Evolutionary conservation across 2,888 invertebrate genomes (phyloP).

Genomic region (Andrena chrysosceles): DNA sequence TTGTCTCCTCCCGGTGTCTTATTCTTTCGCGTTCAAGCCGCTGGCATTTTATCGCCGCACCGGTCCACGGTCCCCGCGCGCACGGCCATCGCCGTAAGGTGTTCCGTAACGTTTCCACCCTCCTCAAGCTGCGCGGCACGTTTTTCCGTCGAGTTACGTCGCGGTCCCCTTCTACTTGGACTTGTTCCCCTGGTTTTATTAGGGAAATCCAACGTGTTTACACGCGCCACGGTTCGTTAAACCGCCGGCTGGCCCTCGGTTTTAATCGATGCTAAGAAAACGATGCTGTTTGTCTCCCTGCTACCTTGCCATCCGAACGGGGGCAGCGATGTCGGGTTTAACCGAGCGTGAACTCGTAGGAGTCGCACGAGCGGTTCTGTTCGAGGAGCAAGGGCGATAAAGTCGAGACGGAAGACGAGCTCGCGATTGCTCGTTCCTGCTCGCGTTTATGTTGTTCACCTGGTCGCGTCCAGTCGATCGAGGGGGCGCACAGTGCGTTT

Average conservation of each 20-base stretch:
- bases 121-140: background rate
- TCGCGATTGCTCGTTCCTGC: conserved; percentile 19
- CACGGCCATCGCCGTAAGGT: background rate
- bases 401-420: conserved; percentile 13
- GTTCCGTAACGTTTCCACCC: background rate
- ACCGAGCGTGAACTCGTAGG: conserved; percentile 48
- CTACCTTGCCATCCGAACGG: background rate
- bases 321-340: conserved; percentile 12
- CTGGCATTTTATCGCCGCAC: conserved; percentile 1
- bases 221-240: conserved; percentile 1
- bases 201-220: conserved; percentile 28
- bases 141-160: background rate
- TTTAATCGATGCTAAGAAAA: conserved; percentile 54
- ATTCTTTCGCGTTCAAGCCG: conserved; percentile 22
- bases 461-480: conserved; percentile 1
- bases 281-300: conserved; percentile 39
- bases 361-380: conserved; percentile 17
- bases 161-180: background rate
- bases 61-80: background rate
- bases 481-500: no score
- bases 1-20: conserved; percentile 30
- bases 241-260: conserved; percentile 14
- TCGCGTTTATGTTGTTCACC: conserved; percentile 9
- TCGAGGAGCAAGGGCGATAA: conserved; percentile 23
- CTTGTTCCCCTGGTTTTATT: conserved; percentile 15